Evolutionary conservation across 2,797 vertebrate genomes (phyloP), one percentile per base, ranked within the genome.

Genomic region (Sphaeramia orbicularis): DNA sequence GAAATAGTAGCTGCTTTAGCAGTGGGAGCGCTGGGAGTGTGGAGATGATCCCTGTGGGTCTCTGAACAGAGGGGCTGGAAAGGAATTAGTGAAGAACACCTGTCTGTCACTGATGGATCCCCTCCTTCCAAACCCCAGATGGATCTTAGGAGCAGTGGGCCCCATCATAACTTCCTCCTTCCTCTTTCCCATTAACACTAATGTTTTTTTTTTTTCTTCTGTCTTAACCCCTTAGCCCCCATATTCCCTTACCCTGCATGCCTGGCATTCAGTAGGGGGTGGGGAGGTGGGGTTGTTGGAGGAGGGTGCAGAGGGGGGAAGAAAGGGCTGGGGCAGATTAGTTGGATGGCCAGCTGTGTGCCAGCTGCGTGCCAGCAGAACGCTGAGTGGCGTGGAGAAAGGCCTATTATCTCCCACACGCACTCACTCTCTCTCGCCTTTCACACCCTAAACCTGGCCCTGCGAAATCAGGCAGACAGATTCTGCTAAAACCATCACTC

Each of bases 361-460:
- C 89, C 90, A 92, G 91, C 92, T 93, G 93, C 90, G 86, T 91
- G 86, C 90, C 88, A 89, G 76, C 50, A 47, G 78, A 92, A 83
- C 63, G 43, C 75, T 89, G 90, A 93, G 87, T 80, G 90, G 89
- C 70, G 81, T 89, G 84, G 81, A 90, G 87, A 91, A 92, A 88
- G 86, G 82, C 77, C 87, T 83, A 92, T 89, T 93, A 91, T 91
- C 88, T 90, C 78, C 87, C 87, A 88, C 88, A 89, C 80, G 85
- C 88, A 90, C 88, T 81, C 75, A 60, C 77, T 68, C 86, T 77
- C 77, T 76, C 81, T 81, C 12, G 64, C 81, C 73, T 87, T 89
- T 90, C 89, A 86, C 81, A 80, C 79, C 84, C 77, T 56, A 53
- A 79, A 78, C 71, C 41, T 40, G 84, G 74, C 65, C 76, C 80